Conservation (phyloP, 2,888 invertebrate genomes). For the Pollenia labialis region DNA sequence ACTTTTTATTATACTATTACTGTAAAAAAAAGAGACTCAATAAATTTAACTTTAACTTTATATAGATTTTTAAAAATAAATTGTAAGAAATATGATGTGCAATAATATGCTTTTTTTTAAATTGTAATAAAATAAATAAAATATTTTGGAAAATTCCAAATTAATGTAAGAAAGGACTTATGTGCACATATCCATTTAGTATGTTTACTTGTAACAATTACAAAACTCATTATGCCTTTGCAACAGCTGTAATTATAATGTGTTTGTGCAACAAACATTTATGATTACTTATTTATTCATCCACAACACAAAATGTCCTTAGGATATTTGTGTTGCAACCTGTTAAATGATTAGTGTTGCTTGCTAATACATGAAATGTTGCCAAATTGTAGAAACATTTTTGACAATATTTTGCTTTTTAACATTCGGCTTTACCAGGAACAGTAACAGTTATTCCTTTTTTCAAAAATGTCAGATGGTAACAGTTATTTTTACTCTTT, state of each 20-base stretch:
- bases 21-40: too few relatives aligned
- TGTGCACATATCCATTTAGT: neutral
- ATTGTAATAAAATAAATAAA: too few relatives aligned
- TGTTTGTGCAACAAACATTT: conserved; percentile 40
- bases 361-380: neutral
- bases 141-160: too few relatives aligned
- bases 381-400: neutral
- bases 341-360: neutral
- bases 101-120: too few relatives aligned
- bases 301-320: conserved; percentile 27
- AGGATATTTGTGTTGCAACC: conserved; percentile 37
- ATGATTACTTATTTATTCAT: conserved; percentile 43
- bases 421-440: too few relatives aligned
- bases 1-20: too few relatives aligned
- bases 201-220: neutral
- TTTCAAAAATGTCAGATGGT: too few relatives aligned
- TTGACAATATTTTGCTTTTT: neutral
- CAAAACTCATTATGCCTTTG: conserved; percentile 3
- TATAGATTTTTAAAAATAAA: too few relatives aligned
- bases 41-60: too few relatives aligned
- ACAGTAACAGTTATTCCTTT: too few relatives aligned
- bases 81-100: too few relatives aligned
- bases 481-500: too few relatives aligned
- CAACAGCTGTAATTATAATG: conserved; percentile 35
- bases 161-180: neutral